Conservation (phyloP, 37 sponge, comb jelly and placozoan species). For the Crambe crambe region DNA sequence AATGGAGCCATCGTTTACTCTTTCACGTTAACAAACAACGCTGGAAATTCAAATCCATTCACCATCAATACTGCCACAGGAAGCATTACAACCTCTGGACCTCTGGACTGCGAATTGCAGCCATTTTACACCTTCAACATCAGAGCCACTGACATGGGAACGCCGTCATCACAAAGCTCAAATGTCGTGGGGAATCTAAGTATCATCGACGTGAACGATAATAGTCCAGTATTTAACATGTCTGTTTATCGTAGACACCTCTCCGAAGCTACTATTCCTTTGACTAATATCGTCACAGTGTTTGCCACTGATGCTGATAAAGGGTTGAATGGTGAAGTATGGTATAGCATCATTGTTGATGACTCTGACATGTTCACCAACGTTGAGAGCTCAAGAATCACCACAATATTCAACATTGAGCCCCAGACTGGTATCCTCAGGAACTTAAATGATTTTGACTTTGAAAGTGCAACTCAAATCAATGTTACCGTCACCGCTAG, state of each 20-base stretch:
- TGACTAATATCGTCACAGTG: background rate
- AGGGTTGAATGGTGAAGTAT: constrained; percentile 54
- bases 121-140: constrained; percentile 24
- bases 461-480: constrained; percentile 28
- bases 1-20: constrained; percentile 26
- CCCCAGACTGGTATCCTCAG: constrained; percentile 1
- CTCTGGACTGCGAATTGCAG: constrained; percentile 41
- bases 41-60: constrained; percentile 9
- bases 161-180: constrained; percentile 8
- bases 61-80: constrained; percentile 28
- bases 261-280: background rate
- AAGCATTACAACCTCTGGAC: constrained; percentile 1
- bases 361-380: background rate
- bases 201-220: constrained; percentile 74
- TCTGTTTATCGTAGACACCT: constrained; percentile 1
- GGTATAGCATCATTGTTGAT: constrained; percentile 25
- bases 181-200: constrained; percentile 14
- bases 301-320: constrained; percentile 54
- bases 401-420: constrained; percentile 17
- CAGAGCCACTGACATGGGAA: constrained; percentile 50
- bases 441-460: constrained; percentile 33
- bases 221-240: constrained; percentile 49
- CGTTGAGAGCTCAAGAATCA: background rate
- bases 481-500: constrained; percentile 40
- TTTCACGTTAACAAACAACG: background rate